Percentiles rank a stretch among this genome's conserved stretches.
phyloP scores from a whole-genome alignment of 2,113 vertebrate species.

The Falcunculus frontatus region DNA sequence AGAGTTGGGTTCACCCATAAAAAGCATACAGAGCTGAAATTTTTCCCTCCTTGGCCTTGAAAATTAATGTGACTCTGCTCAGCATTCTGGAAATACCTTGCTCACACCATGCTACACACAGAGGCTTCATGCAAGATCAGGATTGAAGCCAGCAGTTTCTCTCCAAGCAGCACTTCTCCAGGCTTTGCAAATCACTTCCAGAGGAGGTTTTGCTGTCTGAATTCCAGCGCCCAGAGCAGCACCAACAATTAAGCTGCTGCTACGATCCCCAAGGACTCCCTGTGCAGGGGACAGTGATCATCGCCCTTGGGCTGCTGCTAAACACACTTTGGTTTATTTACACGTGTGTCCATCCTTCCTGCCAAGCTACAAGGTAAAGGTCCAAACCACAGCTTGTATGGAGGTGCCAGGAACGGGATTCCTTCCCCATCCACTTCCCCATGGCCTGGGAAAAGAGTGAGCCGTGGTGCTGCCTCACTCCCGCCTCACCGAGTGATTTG shows the following conservation, averaged over 20 bases:
- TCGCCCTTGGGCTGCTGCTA: background rate
- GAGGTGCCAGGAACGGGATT: background rate
- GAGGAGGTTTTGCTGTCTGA: background rate
- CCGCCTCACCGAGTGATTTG: fast-evolving
- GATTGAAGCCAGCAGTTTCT: background rate
- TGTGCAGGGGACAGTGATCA: background rate
- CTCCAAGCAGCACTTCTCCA: background rate
- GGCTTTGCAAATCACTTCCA: background rate
- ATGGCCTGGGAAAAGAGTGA: background rate
- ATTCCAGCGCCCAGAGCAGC: background rate
- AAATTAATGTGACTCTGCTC: background rate
- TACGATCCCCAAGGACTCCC: fast-evolving
- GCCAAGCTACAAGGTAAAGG: background rate
- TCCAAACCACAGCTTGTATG: too few species aligned
- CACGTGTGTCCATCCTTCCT: fast-evolving
- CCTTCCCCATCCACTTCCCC: background rate
- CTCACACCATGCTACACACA: fast-evolving
- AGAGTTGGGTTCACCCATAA: background rate
- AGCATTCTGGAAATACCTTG: background rate
- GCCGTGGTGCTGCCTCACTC: background rate
- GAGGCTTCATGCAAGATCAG: background rate
- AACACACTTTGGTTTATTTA: fast-evolving
- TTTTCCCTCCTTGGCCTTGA: background rate
- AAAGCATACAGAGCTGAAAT: background rate
- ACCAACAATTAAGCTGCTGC: background rate